phyloP scores from a whole-genome alignment of 2,797 vertebrate species.

The Helicolenus hilgendorfi region DNA sequence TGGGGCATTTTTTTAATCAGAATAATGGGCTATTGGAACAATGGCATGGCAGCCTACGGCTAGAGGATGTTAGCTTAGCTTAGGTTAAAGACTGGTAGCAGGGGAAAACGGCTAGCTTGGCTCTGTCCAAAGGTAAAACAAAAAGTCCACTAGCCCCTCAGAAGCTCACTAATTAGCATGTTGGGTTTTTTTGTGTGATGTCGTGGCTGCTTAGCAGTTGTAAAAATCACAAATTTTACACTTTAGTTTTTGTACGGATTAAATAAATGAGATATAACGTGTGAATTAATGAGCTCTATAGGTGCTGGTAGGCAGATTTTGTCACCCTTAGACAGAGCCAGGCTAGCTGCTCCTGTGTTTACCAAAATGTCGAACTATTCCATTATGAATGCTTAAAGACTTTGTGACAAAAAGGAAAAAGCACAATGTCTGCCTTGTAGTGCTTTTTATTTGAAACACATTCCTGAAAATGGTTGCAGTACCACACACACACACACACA shows the following conservation, averaged over 20 bases:
- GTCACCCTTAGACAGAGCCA: too few species aligned
- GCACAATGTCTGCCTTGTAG: background rate
- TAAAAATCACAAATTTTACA: background rate
- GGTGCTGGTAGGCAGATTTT: too few species aligned
- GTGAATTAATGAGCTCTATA: too few species aligned
- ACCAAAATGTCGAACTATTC: background rate
- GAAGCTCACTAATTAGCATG: background rate
- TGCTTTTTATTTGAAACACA: background rate
- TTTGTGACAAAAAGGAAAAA: background rate
- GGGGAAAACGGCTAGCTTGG: too few species aligned
- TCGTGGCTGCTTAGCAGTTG: background rate
- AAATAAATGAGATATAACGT: too few species aligned
- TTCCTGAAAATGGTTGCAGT: background rate
- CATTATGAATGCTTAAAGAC: background rate
- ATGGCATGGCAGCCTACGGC: too few species aligned
- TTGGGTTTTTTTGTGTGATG: background rate
- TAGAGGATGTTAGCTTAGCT: too few species aligned
- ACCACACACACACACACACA: background rate
- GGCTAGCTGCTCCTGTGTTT: background rate
- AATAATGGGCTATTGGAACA: too few species aligned
- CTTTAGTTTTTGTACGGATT: fast-evolving
- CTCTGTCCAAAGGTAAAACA: too few species aligned
- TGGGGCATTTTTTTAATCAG: too few species aligned
- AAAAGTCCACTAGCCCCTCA: too few species aligned
- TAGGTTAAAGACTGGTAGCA: too few species aligned